Evolutionary conservation across 2,113 vertebrate species (phyloP).

Genomic region (Crotalus viridis): DNA sequence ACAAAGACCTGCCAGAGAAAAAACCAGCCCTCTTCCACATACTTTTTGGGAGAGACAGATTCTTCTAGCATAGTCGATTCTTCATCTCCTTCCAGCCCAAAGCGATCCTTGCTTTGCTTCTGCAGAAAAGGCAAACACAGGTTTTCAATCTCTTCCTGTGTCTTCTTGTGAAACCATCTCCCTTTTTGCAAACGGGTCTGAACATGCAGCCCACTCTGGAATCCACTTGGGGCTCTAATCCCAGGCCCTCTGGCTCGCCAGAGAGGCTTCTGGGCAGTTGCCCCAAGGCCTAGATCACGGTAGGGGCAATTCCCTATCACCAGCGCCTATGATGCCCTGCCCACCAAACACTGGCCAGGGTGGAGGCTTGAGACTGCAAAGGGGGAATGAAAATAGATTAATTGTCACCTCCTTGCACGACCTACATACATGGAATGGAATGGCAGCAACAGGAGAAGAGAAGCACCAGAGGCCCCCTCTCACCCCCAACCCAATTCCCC

Average conservation of each 20-base stretch:
- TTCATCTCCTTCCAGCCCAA: constrained; percentile 96
- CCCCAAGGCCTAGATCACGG: neutral
- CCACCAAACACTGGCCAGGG: neutral
- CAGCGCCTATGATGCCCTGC: neutral
- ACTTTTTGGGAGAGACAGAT: constrained; percentile 98
- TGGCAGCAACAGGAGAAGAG: neutral
- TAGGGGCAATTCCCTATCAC: neutral
- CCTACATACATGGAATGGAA: neutral
- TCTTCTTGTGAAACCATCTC: neutral
- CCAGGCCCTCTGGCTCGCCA: neutral
- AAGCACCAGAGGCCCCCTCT: neutral
- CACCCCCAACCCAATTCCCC: neutral
- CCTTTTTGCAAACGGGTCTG: neutral
- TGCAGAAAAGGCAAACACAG: constrained; percentile 51
- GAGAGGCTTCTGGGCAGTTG: neutral
- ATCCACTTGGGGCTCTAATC: neutral
- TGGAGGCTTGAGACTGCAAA: neutral
- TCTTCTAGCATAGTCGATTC: constrained; percentile 98
- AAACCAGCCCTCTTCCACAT: neutral
- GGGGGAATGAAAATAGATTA: neutral
- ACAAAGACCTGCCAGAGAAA: accelerated
- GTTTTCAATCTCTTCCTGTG: neutral
- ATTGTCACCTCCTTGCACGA: neutral
- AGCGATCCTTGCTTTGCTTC: constrained; percentile 99
- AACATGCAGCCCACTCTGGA: neutral